These are phyloP conservation scores for Argya squamiceps DNA, from an alignment of 2,797 vertebrate species.

Conservation along the genomic window DNA sequence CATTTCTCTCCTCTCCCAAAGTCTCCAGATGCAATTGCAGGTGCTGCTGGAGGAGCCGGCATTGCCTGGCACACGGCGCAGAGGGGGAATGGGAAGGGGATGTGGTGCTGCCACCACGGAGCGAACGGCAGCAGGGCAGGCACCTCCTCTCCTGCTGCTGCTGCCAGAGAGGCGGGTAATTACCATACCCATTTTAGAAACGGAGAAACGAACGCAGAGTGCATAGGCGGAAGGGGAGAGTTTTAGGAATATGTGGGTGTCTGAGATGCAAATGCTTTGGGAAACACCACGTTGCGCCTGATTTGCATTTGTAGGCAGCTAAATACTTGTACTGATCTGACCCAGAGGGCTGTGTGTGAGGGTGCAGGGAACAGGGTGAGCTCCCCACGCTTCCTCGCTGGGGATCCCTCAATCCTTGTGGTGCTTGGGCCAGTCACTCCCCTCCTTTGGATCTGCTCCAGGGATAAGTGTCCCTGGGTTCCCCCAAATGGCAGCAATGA, in stretches of 20 bases:
- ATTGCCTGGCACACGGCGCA: rapidly evolving
- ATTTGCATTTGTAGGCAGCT: conserved; percentile 29
- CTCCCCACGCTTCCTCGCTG: rapidly evolving
- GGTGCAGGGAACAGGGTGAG: not conserved
- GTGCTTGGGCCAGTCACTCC: not conserved
- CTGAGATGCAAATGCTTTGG: conserved; percentile 34
- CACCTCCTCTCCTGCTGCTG: not conserved
- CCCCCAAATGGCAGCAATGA: rapidly evolving
- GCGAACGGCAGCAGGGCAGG: not conserved
- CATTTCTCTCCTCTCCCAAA: not conserved
- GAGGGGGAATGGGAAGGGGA: not conserved
- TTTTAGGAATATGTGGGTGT: conserved; percentile 22
- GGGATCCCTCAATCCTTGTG: not conserved
- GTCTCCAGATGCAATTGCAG: not conserved
- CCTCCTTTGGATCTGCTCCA: not conserved
- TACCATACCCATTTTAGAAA: not conserved
- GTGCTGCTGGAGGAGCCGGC: not conserved
- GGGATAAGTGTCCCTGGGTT: not conserved
- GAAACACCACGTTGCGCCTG: not conserved
- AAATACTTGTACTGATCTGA: not conserved
- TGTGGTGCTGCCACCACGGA: rapidly evolving
- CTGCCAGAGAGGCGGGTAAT: not conserved
- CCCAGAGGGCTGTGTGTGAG: not conserved
- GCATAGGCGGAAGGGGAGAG: not conserved
- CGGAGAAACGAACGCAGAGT: not conserved